These are phyloP conservation scores for Eidolon helvum DNA, from an alignment of 2,113 vertebrate species.

Conservation along the genomic window DNA sequence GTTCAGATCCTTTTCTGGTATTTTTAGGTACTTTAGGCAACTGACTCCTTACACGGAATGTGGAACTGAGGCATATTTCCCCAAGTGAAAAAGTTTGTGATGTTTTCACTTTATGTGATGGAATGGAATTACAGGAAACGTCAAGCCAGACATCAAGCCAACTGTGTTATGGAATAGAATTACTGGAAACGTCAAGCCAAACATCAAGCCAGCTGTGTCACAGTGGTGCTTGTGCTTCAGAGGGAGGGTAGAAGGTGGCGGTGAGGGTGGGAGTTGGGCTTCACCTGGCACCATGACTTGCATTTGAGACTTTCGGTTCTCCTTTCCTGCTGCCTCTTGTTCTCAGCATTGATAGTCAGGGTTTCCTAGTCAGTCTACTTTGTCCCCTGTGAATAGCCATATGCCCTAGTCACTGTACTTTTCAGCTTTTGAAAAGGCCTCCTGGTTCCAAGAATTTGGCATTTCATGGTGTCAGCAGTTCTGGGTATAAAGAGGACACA, in stretches of 20 bases:
- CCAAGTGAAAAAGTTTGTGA: accelerated
- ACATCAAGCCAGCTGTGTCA: background rate
- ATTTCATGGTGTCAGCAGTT: background rate
- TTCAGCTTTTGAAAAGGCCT: background rate
- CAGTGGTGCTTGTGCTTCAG: background rate
- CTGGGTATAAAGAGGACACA: background rate
- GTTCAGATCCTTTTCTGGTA: too few relatives aligned
- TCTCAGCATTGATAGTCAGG: background rate
- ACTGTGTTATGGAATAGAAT: background rate
- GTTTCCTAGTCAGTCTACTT: background rate
- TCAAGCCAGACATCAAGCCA: background rate
- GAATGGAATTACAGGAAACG: background rate
- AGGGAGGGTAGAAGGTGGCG: accelerated
- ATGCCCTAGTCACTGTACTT: accelerated
- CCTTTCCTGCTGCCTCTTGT: background rate
- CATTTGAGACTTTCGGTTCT: background rate
- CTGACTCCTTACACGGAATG: background rate
- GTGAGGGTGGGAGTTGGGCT: background rate
- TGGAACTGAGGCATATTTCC: accelerated
- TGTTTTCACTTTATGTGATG: background rate
- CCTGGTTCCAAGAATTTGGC: background rate
- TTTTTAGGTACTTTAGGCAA: background rate
- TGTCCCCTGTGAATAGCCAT: background rate
- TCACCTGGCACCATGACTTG: accelerated
- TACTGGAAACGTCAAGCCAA: background rate